Evolutionary conservation across 2,113 vertebrate genomes (phyloP).

Genomic region (Piprites chloris): DNA sequence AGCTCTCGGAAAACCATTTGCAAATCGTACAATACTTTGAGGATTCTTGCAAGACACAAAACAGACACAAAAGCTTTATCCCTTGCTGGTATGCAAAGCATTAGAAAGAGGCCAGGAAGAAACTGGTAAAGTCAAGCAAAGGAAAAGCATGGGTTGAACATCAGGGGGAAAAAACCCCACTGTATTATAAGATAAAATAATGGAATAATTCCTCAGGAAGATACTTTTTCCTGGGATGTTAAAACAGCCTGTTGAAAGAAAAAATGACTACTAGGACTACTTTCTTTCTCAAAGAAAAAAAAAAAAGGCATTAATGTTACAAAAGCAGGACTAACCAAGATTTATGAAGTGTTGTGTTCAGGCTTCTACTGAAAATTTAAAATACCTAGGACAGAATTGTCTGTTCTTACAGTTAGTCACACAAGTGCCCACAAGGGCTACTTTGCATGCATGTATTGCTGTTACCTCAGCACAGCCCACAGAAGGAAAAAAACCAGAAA

Average conservation of each 20-base stretch:
- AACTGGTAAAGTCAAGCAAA: background rate
- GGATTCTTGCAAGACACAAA: background rate
- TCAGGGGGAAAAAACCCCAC: background rate
- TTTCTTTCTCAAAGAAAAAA: background rate
- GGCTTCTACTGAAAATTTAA: background rate
- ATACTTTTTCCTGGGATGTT: background rate
- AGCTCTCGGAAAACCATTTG: background rate
- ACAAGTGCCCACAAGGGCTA: background rate
- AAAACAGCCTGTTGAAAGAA: background rate
- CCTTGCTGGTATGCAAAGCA: background rate
- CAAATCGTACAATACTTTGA: background rate
- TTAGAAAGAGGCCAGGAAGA: background rate
- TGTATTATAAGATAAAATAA: slow-evolving; percentile 11
- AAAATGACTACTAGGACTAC: background rate
- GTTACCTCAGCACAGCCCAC: background rate
- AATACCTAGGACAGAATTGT: background rate
- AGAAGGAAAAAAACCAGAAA: background rate
- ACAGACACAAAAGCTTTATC: background rate
- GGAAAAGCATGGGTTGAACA: background rate
- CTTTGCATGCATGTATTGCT: background rate
- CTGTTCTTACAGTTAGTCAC: background rate
- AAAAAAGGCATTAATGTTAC: background rate
- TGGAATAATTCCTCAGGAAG: background rate
- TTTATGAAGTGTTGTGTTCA: background rate
- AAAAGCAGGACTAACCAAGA: background rate